These are phyloP conservation scores for Rissa tridactyla DNA, from an alignment of 2,113 vertebrate species.

Conservation along the genomic window DNA sequence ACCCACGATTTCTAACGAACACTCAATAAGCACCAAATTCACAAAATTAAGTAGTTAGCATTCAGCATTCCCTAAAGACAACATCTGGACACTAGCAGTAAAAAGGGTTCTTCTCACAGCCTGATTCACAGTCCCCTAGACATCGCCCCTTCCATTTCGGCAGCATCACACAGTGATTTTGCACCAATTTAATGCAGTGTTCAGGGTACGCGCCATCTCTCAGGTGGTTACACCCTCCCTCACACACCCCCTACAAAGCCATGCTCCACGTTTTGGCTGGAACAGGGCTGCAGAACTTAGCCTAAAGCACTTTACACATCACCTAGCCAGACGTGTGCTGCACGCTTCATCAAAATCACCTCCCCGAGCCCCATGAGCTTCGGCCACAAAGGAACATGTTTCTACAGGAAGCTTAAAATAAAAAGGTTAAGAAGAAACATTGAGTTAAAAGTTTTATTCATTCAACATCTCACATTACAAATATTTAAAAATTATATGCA, in stretches of 20 bases:
- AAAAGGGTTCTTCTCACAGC: neutral
- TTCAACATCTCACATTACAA: constrained; percentile 99
- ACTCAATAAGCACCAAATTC: neutral
- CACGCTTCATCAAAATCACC: neutral
- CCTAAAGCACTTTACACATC: neutral
- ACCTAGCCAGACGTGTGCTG: neutral
- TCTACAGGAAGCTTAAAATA: neutral
- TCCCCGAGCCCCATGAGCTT: neutral
- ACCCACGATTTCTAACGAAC: neutral
- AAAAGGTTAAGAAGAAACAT: constrained; percentile 38
- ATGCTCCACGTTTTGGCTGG: neutral
- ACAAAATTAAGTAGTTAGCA: neutral
- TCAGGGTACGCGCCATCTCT: neutral
- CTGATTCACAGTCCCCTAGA: neutral
- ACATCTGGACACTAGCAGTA: neutral
- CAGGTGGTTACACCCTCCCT: neutral
- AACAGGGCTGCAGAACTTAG: neutral
- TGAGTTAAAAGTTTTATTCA: constrained; percentile 99
- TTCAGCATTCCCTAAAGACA: neutral
- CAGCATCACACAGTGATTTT: neutral
- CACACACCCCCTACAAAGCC: neutral
- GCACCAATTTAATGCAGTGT: neutral
- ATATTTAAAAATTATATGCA: constrained; percentile 99
- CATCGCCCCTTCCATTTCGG: neutral
- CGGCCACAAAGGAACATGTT: neutral